Evolutionary conservation across 2,888 invertebrate genomes (phyloP), one percentile per base, ranked within the genome.

Genomic region (Lasioglossum calceatum): DNA sequence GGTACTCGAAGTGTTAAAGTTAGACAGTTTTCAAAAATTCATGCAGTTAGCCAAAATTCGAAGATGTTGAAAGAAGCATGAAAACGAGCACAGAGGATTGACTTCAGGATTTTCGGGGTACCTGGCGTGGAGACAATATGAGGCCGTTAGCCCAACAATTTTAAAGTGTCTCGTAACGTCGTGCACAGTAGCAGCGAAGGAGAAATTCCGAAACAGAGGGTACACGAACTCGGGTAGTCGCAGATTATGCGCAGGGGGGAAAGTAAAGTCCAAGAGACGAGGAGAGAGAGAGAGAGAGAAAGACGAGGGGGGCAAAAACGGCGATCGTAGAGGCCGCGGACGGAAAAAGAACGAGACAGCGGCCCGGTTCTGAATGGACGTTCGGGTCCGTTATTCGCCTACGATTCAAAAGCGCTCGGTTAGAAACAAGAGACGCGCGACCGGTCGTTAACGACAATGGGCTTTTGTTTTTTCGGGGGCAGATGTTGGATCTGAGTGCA

Each of bases 381-480:
- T 90, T 89, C 42, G 58, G 93, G 93, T 94, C 95, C 95, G 95
- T 95, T 95, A 95, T 94, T 94, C 95, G 93, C 95, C 95, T 95
- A 95, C 95, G 95, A 95, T 95, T 95, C 92, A 95, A 95, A 95
- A 94, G 94, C 95, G 94, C 95, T 95, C 94, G 95, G 93, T 94
- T 95, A 95, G 95, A 95, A 95, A 95, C 95, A 94, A 95, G 95
- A 95, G 95, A 95, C 94, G 95, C 93, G 93, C 93, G 94, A 93
- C 94, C 95, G 95, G 95, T 95, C 94, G 95, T 95, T 95, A 95
- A 94, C 93, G 94, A 95, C 95, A 95, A 95, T 95, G 90, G 95
- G 93, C 95, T 95, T 95, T 95, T 95, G 95, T 95, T 95, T 95
- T 95, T 95, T 95, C 95, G 95, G 94, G 93, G 94, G 95, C 95